Evolutionary conservation across 1,140 invertebrate species (phyloP).

Genomic region (Platyscapa corneri): DNA sequence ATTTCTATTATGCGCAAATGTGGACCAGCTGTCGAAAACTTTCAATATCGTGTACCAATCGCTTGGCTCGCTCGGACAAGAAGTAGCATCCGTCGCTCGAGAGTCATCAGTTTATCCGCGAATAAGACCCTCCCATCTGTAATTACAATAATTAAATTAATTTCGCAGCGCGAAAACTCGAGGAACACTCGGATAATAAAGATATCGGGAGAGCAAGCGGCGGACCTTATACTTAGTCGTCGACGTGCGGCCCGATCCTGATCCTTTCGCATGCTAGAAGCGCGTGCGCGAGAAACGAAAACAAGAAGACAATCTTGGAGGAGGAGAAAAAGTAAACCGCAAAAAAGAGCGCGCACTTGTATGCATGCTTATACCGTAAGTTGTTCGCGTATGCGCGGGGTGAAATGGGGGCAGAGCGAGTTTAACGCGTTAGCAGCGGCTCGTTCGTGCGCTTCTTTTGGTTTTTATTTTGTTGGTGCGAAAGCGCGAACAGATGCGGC

Average conservation of each 20-base stretch:
- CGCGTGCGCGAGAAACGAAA: not conserved
- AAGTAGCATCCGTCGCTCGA: not conserved
- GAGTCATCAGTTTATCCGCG: not conserved
- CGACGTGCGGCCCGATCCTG: not conserved
- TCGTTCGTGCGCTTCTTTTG: not conserved
- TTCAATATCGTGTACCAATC: too few species aligned
- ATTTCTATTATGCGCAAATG: too few species aligned
- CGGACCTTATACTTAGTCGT: not conserved
- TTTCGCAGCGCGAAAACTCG: not conserved
- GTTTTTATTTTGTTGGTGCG: not conserved
- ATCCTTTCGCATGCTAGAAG: not conserved
- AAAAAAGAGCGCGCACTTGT: not conserved
- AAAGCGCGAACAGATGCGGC: not conserved
- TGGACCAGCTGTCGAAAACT: too few species aligned
- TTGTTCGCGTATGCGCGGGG: not conserved
- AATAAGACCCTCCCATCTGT: not conserved
- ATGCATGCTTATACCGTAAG: not conserved
- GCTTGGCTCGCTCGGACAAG: not conserved
- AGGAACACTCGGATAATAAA: not conserved
- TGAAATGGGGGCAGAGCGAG: not conserved
- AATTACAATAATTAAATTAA: not conserved
- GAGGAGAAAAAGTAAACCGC: not conserved
- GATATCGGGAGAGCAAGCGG: not conserved
- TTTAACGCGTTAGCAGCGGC: not conserved
- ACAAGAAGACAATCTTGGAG: not conserved